A percentile compares a stretch with the other conserved stretches of the same genome.
These are phyloP conservation scores for Adelges cooleyi DNA, from an alignment of 1,140 invertebrate genomes.

Conservation along the genomic window DNA sequence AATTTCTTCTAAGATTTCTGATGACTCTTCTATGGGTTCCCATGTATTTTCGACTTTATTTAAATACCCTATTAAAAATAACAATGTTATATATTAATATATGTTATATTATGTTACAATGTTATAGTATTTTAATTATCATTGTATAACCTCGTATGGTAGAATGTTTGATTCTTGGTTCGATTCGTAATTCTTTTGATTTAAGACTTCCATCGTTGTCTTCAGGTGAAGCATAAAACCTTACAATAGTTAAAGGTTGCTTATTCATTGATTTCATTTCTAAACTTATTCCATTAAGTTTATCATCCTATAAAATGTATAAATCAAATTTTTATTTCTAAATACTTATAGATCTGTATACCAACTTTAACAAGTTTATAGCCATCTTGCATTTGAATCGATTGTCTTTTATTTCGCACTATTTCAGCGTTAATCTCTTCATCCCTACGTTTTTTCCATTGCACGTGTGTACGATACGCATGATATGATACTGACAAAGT, in stretches of 20 bases:
- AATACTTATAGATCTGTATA: neutral
- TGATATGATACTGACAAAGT: conserved; percentile 36
- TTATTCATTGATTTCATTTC: conserved; percentile 18
- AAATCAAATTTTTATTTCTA: neutral
- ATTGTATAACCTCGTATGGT: conserved; percentile 7
- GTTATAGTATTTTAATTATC: no score
- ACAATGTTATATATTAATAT: neutral
- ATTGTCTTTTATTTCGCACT: conserved; percentile 33
- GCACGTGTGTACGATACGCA: conserved; percentile 36
- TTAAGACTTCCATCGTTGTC: conserved; percentile 5
- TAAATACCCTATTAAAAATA: conserved; percentile 5
- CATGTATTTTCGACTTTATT: conserved; percentile 1
- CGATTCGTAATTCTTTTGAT: conserved; percentile 13
- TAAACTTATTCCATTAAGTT: conserved; percentile 19
- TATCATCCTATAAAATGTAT: conserved; percentile 3
- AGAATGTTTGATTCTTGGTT: conserved; percentile 12
- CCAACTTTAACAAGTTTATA: conserved; percentile 12
- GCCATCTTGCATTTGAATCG: conserved; percentile 32
- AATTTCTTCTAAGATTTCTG: conserved; percentile 11
- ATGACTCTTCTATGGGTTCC: conserved; percentile 15
- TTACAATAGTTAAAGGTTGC: neutral
- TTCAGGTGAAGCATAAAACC: conserved; percentile 11
- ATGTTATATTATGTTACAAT: no score
- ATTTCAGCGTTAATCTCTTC: conserved; percentile 50
- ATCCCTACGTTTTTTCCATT: conserved; percentile 51